Base-by-base conservation (phyloP, 2,888 invertebrate genomes). In the Ecdyonurus torrentis region DNA sequence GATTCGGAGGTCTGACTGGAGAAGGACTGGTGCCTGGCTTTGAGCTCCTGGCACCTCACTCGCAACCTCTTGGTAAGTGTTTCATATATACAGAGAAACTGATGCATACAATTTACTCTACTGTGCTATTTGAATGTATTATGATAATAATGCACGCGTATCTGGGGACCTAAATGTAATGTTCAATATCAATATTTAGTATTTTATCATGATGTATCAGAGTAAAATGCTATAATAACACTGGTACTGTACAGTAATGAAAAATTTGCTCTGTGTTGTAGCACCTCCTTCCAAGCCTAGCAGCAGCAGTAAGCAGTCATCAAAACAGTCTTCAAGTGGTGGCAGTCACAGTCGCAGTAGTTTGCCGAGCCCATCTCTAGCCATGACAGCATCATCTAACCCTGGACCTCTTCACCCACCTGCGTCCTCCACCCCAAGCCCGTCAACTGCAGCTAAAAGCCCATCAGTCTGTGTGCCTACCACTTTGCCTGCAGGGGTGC, bases 1-100 rank as follows among this genome's bases (percentile, higher is more conserved):
- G 69, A 5, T 68, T 67, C 55, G 68, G 69, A 59, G 68, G 68
- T 70, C 86, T 89, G 75, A 81, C 88, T 0, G 85, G 77, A 60
- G 78, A 76, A 63, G 73, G 74, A 66, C 71, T 74, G 61, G 68
- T 75, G 69, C 72, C 79, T 72, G 69, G 84, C 19, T 83, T 81
- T 66, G 76, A 77, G 68, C 77, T 79, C 65, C 76, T 79, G 64
- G 75, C 78, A 66, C 74, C 77, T n/a, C 63, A 63, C 23, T 58
- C 58, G 24, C 63, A 63, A 52, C 19, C 10, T 55, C 55, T 55
- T 55, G 55, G 55, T 55, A n/a, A 55, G 55, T 55, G n/a, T n/a
- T n/a, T n/a, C n/a, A n/a, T n/a, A n/a, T n/a, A n/a, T n/a, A n/a
- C n/a, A n/a, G n/a, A n/a, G n/a, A n/a, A n/a, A n/a, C n/a, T n/a